Evolutionary conservation across 2,888 invertebrate species (phyloP), one percentile per base, ranked within the genome.

Genomic region (Campopleginae sp.): DNA sequence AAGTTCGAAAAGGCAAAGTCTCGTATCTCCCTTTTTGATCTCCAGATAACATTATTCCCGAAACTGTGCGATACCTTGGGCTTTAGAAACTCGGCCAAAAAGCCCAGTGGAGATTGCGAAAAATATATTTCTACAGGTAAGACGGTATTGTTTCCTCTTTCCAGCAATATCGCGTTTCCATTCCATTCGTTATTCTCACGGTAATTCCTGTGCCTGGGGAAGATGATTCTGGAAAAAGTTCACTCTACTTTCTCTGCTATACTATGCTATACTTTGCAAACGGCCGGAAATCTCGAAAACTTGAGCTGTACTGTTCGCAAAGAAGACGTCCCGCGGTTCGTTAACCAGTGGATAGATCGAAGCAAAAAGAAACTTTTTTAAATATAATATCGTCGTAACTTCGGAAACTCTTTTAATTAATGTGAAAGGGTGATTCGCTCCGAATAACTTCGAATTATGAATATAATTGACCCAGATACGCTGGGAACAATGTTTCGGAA

Each of bases 261-360:
- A 42, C 4, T 19, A 75, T 63, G 48, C n/a, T 44, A 19, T 5
- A 46, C 23, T 65, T 31, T 68, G n/a, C 31, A 44, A 27, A 63
- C 80, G 80, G 70, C 23, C 48, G 75, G 81, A 75, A 81, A 74
- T 79, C 71, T 65, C 19, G 33, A 14, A 44, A 58, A 42, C 46
- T 19, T 54, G 27, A 48, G 19, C 51, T 14, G 2, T 65, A n/a
- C 48, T 58, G 27, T 44, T 61, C 54, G 68, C 46, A 81, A 75
- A 48, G 44, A 51, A 70, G 51, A 80, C 58, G 38, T 58, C 23
- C 42, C 27, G 46, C 31, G 75, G 63, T 54, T 75, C 48, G 75
- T 75, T 75, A 63, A 42, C 48, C 63, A 48, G 1, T 3, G 12
- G 17, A 42, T 63, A 19, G 48, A 63, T 75, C 33, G 63, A 23